Percentiles rank a stretch among this genome's conserved stretches.
Conservation (phyloP, 2,797 vertebrate genomes). For the Tokudaia tokunoshimensis region DNA sequence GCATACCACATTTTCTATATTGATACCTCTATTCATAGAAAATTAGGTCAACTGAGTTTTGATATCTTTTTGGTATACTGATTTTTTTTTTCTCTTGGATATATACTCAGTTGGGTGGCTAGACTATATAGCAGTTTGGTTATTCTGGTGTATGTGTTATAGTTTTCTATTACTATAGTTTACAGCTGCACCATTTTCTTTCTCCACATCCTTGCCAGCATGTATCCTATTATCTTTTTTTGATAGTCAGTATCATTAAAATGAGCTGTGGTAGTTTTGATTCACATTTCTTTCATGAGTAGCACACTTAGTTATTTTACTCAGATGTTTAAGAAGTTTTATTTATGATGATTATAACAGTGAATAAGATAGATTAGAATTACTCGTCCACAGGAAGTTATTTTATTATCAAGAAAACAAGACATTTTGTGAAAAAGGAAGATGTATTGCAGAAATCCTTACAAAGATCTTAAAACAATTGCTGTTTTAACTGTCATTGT, state of each 20-base stretch:
- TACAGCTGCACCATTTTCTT: neutral
- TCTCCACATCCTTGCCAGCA: neutral
- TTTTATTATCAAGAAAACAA: neutral
- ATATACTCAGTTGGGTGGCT: neutral
- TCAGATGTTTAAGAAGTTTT: constrained; percentile 23
- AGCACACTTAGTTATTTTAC: neutral
- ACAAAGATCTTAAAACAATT: neutral
- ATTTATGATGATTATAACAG: neutral
- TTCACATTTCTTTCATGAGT: neutral
- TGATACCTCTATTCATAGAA: neutral
- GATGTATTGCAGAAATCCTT: neutral
- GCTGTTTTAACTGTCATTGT: neutral
- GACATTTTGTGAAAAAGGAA: neutral
- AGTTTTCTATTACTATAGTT: neutral
- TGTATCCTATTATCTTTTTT: no score
- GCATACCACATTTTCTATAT: neutral
- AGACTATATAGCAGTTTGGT: neutral
- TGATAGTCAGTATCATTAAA: neutral
- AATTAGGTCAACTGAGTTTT: neutral
- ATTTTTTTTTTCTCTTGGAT: neutral
- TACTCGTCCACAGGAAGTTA: neutral
- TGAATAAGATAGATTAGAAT: constrained; percentile 10
- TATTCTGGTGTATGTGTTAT: neutral
- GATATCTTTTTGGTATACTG: neutral
- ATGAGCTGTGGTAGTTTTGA: neutral